phyloP scores from a whole-genome alignment of 2,888 invertebrate genomes.

The Anoplius nigerrimus region DNA sequence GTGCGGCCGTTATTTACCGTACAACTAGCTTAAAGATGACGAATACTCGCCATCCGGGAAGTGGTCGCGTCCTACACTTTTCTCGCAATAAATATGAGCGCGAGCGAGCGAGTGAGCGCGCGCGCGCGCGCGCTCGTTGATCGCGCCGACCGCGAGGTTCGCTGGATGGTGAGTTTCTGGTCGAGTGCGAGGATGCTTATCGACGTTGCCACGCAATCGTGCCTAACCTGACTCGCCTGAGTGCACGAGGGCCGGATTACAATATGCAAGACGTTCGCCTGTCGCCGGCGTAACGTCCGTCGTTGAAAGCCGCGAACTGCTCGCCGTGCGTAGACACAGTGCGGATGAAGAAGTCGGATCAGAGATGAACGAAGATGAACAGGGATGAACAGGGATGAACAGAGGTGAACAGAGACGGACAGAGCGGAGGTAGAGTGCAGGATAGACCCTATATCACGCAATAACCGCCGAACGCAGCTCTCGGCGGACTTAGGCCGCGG shows the following conservation, averaged over 20 bases:
- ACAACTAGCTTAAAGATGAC: constrained; percentile 12
- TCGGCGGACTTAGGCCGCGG: constrained; percentile 36
- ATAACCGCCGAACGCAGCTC: constrained; percentile 26
- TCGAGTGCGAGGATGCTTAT: no score
- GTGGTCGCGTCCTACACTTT: constrained; percentile 52
- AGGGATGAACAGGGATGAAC: constrained; percentile 11
- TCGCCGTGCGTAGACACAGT: constrained; percentile 27
- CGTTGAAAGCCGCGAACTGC: not conserved
- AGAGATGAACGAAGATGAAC: no score
- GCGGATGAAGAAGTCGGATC: no score
- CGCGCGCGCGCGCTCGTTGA: no score
- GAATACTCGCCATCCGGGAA: constrained; percentile 45
- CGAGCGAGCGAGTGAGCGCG: not conserved
- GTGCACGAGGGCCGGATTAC: constrained; percentile 40
- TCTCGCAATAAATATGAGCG: constrained; percentile 41
- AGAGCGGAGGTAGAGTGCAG: constrained; percentile 27
- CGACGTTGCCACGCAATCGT: no score
- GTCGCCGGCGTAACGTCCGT: constrained; percentile 26
- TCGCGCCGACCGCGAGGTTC: no score
- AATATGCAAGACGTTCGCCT: constrained; percentile 24
- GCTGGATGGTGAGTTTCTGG: no score
- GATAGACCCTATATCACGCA: constrained; percentile 46
- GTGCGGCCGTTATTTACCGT: no score
- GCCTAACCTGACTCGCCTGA: no score
- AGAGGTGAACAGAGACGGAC: constrained; percentile 29